Evolutionary conservation across 2,888 invertebrate genomes (phyloP).

Genomic region (Lycia hirtaria): DNA sequence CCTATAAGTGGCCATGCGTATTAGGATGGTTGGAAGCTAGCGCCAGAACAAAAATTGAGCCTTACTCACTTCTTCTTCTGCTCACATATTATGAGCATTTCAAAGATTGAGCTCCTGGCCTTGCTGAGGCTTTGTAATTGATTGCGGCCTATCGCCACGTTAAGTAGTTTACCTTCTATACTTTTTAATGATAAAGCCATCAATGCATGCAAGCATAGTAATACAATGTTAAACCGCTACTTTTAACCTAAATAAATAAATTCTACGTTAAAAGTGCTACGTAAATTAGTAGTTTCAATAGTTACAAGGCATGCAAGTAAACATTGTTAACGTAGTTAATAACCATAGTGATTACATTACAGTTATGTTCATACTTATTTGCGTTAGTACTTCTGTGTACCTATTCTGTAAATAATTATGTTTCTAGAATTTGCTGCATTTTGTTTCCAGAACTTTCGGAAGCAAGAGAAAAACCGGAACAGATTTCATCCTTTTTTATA

Average conservation of each 20-base stretch:
- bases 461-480: too few relatives aligned
- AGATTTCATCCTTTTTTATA: too few relatives aligned
- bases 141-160: too few relatives aligned
- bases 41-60: too few relatives aligned
- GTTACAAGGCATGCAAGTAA: background rate
- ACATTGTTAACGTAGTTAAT: slow-evolving; percentile 5
- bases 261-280: background rate
- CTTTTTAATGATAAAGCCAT: background rate
- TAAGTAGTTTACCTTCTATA: too few relatives aligned
- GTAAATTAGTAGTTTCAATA: slow-evolving; percentile 14
- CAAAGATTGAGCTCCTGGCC: too few relatives aligned
- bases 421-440: background rate
- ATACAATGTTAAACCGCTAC: background rate
- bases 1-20: too few relatives aligned
- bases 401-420: background rate
- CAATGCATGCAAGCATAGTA: background rate
- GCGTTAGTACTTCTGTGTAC: background rate
- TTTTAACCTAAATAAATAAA: slow-evolving; percentile 4
- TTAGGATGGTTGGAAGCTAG: too few relatives aligned
- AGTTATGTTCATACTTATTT: background rate
- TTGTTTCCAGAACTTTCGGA: too few relatives aligned
- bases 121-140: too few relatives aligned
- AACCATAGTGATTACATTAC: slow-evolving; percentile 2
- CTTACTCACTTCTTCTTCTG: too few relatives aligned
- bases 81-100: too few relatives aligned